Conservation (phyloP, 2,797 vertebrate genomes). For the Neostethus bicornis region DNA sequence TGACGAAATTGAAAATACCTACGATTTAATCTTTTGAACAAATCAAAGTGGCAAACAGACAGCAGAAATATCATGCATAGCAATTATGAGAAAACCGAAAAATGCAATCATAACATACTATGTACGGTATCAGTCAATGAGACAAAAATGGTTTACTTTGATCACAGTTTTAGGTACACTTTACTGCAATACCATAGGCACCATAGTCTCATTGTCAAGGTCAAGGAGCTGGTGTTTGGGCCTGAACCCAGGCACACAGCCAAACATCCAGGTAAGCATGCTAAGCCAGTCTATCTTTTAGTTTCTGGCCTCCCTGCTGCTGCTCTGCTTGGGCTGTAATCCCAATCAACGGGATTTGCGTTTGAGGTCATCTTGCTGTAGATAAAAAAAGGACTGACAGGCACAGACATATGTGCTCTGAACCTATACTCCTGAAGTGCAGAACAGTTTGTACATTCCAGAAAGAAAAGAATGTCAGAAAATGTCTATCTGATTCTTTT, state of each 20-base stretch:
- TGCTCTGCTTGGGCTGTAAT: constrained; percentile 64
- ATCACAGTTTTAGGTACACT: not conserved
- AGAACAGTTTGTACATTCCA: constrained; percentile 19
- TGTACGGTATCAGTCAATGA: not conserved
- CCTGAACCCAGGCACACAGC: constrained; percentile 16
- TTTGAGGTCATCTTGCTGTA: constrained; percentile 60
- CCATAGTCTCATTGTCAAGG: constrained; percentile 3
- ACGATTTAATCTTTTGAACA: not conserved
- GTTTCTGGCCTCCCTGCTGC: constrained; percentile 21
- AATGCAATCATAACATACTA: not conserved
- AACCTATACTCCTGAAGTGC: constrained; percentile 2
- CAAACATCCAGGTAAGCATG: constrained; percentile 30
- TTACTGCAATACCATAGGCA: not conserved
- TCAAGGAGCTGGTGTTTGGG: constrained; percentile 10
- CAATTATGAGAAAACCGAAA: not conserved
- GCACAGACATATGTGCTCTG: constrained; percentile 10
- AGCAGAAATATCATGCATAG: not conserved
- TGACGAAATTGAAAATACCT: not conserved
- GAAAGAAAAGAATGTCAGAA: not conserved
- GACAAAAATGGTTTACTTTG: not conserved
- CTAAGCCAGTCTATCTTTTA: constrained; percentile 40
- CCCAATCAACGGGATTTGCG: constrained; percentile 71
- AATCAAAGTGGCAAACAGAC: not conserved
- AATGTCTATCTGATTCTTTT: not conserved
- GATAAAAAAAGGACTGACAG: constrained; percentile 21